Conservation (phyloP, 2,888 invertebrate species). For the Bugula neritina region DNA sequence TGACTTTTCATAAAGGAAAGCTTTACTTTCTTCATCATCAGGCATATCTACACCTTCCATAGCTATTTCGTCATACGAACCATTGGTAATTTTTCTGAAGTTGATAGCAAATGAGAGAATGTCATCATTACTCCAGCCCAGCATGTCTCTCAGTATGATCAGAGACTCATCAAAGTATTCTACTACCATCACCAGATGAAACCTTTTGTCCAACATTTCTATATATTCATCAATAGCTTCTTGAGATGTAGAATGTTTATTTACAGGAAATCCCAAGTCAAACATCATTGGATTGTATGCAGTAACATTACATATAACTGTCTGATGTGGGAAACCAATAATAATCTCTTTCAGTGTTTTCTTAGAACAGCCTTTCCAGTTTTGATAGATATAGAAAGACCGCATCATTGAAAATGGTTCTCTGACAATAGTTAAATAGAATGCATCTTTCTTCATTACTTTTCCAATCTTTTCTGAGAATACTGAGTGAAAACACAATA, state of each 20-base stretch:
- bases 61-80: not conserved
- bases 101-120: not conserved
- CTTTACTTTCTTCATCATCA: not conserved
- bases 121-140: not conserved
- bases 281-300: slow-evolving; percentile 2
- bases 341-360: not conserved
- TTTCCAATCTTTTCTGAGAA: not conserved
- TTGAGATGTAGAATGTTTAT: not conserved
- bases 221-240: not conserved
- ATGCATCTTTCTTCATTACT: not conserved
- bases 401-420: not conserved
- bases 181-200: slow-evolving; percentile 7
- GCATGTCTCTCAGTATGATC: slow-evolving; percentile 6
- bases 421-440: not conserved
- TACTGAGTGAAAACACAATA: not conserved
- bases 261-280: slow-evolving; percentile 3
- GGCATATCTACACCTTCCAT: not conserved
- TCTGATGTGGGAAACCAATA: no score
- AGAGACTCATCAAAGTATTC: slow-evolving; percentile 23
- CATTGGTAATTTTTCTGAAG: not conserved
- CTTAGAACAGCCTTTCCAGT: not conserved
- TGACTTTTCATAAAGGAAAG: not conserved
- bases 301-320: not conserved
- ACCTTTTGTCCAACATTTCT: not conserved
- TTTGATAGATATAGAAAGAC: not conserved